Conservation (phyloP, 2,888 invertebrate species). For the Eucera pruinosa region DNA sequence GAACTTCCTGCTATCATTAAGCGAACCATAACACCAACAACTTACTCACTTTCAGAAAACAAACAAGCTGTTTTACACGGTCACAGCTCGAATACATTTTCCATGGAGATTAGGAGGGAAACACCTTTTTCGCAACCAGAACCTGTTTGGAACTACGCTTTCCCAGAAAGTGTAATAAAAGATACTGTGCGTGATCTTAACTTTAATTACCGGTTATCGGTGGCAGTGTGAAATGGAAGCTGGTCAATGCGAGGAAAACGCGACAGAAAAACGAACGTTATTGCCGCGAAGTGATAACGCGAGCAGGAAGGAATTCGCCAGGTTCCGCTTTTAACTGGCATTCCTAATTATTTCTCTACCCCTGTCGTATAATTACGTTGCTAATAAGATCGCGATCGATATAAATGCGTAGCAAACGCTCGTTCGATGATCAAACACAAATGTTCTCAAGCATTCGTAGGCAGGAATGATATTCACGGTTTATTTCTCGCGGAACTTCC, state of each 20-base stretch:
- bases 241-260: conserved; percentile 2
- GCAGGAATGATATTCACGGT: background rate
- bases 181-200: conserved; percentile 9
- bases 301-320: conserved; percentile 6
- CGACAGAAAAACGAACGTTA: conserved; percentile 19
- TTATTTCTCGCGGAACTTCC: background rate
- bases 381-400: background rate
- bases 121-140: background rate
- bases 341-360: conserved; percentile 5
- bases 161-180: conserved; percentile 41
- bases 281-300: conserved; percentile 30
- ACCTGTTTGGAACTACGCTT: conserved; percentile 34
- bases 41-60: too few species aligned
- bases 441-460: background rate
- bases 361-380: conserved; percentile 11
- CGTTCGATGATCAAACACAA: background rate
- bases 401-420: background rate
- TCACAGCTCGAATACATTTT: background rate
- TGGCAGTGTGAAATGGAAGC: conserved; percentile 36
- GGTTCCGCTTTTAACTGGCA: background rate
- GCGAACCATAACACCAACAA: too few species aligned
- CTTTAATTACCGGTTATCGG: conserved; percentile 38
- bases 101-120: conserved; percentile 3
- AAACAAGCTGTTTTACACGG: too few species aligned
- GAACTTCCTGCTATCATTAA: background rate